Percentiles rank a stretch among this genome's conserved stretches.
These are phyloP conservation scores for Triplophysa siluroides DNA, from an alignment of 2,113 vertebrate species.

Conservation along the genomic window DNA sequence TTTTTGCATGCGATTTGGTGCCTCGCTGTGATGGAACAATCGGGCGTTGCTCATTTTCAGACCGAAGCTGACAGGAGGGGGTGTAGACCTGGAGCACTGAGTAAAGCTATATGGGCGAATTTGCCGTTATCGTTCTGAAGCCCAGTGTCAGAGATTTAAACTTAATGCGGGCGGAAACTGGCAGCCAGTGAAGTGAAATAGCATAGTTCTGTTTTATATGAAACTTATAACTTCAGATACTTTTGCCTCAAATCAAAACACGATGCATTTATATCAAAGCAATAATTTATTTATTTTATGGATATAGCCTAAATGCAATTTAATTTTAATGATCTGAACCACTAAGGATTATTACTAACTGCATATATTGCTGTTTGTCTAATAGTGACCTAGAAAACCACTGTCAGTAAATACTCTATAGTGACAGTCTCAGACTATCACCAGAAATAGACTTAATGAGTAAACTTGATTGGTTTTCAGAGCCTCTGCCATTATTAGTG, in stretches of 20 bases:
- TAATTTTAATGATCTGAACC: neutral
- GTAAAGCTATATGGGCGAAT: too few species aligned
- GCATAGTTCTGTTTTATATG: neutral
- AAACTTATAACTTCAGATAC: neutral
- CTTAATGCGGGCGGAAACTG: too few species aligned
- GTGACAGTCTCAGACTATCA: constrained; percentile 14
- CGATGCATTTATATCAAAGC: constrained; percentile 2
- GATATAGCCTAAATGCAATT: neutral
- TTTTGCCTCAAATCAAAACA: neutral
- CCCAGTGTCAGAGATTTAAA: too few species aligned
- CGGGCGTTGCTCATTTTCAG: too few species aligned
- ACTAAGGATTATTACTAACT: neutral
- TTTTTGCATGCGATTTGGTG: too few species aligned
- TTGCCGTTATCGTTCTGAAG: too few species aligned
- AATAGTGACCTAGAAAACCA: constrained; percentile 34
- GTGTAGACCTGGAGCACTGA: too few species aligned
- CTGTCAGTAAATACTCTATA: constrained; percentile 20
- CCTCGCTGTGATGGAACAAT: too few species aligned
- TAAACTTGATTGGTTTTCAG: constrained; percentile 1
- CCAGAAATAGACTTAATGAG: constrained; percentile 43
- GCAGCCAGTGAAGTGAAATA: too few species aligned
- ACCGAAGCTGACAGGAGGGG: too few species aligned
- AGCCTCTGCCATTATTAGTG: neutral
- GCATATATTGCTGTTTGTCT: constrained; percentile 2
- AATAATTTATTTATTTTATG: neutral